These are phyloP conservation scores for Cheiracanthium punctorium DNA, from an alignment of 2,888 invertebrate genomes.

Conservation along the genomic window DNA sequence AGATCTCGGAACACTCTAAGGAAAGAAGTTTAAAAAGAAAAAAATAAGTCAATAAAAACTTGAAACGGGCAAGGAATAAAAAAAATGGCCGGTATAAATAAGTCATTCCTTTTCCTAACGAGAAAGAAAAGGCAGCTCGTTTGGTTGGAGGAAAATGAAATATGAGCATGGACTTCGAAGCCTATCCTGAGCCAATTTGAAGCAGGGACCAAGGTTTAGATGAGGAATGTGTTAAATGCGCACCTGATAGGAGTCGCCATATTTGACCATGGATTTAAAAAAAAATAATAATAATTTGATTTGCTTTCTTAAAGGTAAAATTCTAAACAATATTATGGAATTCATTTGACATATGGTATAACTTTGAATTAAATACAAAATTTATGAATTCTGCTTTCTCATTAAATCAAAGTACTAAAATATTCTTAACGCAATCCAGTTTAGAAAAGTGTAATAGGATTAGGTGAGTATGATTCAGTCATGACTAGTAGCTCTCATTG, in stretches of 20 bases:
- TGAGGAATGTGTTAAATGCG: background rate
- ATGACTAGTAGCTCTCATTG: too few relatives aligned
- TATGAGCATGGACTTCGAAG: conserved; percentile 44
- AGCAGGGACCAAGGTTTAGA: background rate
- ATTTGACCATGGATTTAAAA: conserved; percentile 11
- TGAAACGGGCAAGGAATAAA: conserved; percentile 16
- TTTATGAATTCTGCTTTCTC: too few relatives aligned
- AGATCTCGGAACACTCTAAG: background rate
- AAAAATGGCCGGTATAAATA: conserved; percentile 57
- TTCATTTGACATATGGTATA: too few relatives aligned
- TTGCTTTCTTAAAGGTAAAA: too few relatives aligned
- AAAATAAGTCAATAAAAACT: conserved; percentile 3
- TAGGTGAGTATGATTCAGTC: too few relatives aligned
- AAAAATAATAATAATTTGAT: too few relatives aligned
- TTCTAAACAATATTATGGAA: too few relatives aligned
- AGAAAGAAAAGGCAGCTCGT: conserved; percentile 36
- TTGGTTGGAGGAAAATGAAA: conserved; percentile 47
- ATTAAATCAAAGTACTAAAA: too few relatives aligned
- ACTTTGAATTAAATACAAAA: too few relatives aligned
- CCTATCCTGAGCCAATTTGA: conserved; percentile 43
- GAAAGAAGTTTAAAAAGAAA: background rate
- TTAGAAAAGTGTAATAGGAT: too few relatives aligned
- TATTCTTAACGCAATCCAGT: too few relatives aligned
- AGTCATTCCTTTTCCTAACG: conserved; percentile 41
- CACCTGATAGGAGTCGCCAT: background rate